Base-by-base conservation (phyloP, 1,140 invertebrate genomes). In the Panagrolaimus sp. region DNA sequence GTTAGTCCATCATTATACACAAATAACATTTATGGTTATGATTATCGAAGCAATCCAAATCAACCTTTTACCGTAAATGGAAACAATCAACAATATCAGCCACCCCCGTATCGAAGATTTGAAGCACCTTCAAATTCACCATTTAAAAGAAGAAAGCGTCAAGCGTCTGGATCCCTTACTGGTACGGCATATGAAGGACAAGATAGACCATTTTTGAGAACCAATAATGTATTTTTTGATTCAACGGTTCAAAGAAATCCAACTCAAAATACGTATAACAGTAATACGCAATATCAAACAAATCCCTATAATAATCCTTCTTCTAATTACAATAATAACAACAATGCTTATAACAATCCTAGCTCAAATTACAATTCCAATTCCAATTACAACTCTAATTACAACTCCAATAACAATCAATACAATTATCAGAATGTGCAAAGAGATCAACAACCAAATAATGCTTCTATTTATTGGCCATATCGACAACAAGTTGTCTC, bases 11-110 rank as follows among this genome's bases (percentile, higher is more conserved):
- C 58, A 68, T 17, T 28, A 24, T 72, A 46, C 48, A 73, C 72
- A 28, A 73, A 73, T 65, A 73, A 73, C 70, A 73, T 73, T 21
- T 73, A 73, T 44, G 72, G 72, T 1, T 73, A 73, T 47, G 65
- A 73, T 32, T 73, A 73, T 55, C 62, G 68, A 24, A 70, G 68
- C 17, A 70, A 70, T 67, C 43, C 66, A 38, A 52, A 52, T 10
- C 71, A 17, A 12, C 64, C 17, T n/a, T 70, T 70, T 26, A 70
- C 68, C 0, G 17, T 70, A 5, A 70, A 70, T 24, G 68, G 68
- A 38, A 68, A 68, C 67, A 17, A 65, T 10, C 26, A 52, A 17
- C 67, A 68, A 24, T 68, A 68, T 68, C 67, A 68, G 43, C 67
- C 67, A 10, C 67, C 67, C 3, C 26, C 55, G 24, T 62, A 38